Percentiles rank a stretch among this genome's conserved stretches.
Conservation (phyloP, 2,113 vertebrate species). For the Camelus bactrianus region DNA sequence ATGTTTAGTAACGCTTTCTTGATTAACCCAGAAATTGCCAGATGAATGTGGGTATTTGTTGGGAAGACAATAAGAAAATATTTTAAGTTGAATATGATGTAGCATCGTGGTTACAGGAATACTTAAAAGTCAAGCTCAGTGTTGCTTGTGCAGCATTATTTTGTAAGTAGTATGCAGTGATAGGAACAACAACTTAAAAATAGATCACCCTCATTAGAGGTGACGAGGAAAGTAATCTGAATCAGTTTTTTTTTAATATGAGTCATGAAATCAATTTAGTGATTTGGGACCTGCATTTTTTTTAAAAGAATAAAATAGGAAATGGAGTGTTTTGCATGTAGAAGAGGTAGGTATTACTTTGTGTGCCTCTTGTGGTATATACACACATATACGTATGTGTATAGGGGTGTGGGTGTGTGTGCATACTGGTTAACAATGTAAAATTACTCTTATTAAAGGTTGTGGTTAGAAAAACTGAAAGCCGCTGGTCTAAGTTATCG, state of each 20-base stretch:
- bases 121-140: background rate
- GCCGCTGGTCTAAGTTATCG: background rate
- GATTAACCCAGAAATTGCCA: conserved; percentile 60
- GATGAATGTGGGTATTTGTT: conserved; percentile 40
- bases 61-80: conserved; percentile 28
- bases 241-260: background rate
- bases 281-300: background rate
- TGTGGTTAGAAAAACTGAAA: background rate
- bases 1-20: conserved; percentile 62
- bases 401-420: background rate
- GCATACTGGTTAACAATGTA: background rate
- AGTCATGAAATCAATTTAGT: conserved; percentile 39
- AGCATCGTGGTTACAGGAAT: background rate
- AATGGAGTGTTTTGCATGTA: conserved; percentile 20
- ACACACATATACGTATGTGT: background rate
- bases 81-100: conserved; percentile 7
- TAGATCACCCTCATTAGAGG: conserved; percentile 21
- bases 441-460: conserved; percentile 17
- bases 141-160: background rate
- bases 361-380: conserved; percentile 37
- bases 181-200: conserved; percentile 25
- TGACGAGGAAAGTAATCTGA: conserved; percentile 12
- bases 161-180: background rate
- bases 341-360: background rate
- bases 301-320: background rate